Conservation (phyloP, 2,113 vertebrate genomes). For the Erinaceus europaeus region DNA sequence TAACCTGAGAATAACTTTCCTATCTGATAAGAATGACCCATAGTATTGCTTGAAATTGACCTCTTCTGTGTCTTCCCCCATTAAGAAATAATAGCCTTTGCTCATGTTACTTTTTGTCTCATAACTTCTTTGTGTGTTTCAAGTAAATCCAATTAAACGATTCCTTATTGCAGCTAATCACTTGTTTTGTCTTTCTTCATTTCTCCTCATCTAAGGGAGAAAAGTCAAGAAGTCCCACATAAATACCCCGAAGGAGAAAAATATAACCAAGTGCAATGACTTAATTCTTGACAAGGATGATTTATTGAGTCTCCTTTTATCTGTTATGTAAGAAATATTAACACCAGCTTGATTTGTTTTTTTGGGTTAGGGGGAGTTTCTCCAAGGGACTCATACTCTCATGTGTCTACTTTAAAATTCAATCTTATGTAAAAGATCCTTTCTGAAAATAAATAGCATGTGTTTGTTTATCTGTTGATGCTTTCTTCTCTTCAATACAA, state of each 20-base stretch:
- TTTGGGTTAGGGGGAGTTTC: not conserved
- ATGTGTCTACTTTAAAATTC: not conserved
- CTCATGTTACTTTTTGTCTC: not conserved
- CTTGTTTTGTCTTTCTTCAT: not conserved
- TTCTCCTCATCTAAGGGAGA: not conserved
- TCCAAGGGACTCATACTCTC: not conserved
- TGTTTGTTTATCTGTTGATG: not conserved
- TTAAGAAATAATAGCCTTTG: not conserved
- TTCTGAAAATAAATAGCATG: not conserved
- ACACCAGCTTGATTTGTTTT: not conserved
- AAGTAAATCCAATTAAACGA: not conserved
- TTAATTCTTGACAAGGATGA: slow-evolving; percentile 14
- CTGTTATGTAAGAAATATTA: not conserved
- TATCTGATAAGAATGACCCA: not conserved
- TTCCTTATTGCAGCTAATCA: not conserved
- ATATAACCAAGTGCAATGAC: not conserved
- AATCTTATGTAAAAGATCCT: slow-evolving; percentile 14
- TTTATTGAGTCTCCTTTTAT: slow-evolving; percentile 15
- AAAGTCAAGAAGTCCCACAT: not conserved
- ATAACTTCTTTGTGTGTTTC: not conserved
- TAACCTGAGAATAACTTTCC: not conserved
- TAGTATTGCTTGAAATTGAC: not conserved
- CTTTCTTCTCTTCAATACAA: not conserved
- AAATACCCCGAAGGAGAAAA: not conserved
- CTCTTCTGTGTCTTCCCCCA: not conserved